phyloP scores from a whole-genome alignment of 2,113 vertebrate species.

The Eubucco bourcierii region DNA sequence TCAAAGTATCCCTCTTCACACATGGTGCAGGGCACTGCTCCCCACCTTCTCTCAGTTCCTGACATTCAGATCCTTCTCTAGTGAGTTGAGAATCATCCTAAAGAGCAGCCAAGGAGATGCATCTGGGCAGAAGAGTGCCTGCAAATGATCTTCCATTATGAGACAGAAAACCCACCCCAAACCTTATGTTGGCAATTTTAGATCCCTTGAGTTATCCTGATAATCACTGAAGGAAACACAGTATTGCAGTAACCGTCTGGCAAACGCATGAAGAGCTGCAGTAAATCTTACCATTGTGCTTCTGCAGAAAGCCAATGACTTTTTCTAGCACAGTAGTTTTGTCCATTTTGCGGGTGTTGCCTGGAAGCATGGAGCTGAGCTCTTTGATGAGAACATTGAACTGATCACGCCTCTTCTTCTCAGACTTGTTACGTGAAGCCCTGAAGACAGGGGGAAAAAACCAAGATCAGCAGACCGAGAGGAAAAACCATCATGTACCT shows the following conservation, averaged over 20 bases:
- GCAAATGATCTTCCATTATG: neutral
- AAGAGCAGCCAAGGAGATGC: neutral
- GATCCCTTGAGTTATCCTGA: neutral
- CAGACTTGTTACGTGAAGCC: conserved; percentile 85
- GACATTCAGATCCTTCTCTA: neutral
- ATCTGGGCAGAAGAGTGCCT: neutral
- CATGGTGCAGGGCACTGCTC: neutral
- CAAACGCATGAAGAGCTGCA: neutral
- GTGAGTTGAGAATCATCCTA: neutral
- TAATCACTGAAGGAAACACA: neutral
- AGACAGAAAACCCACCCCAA: neutral
- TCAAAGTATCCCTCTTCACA: neutral
- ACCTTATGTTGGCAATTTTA: neutral
- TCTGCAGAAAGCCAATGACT: conserved; percentile 84
- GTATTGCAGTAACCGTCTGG: neutral
- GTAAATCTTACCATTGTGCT: conserved; percentile 79
- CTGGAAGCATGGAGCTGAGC: conserved; percentile 84
- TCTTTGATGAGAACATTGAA: conserved; percentile 88
- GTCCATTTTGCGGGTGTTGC: conserved; percentile 83
- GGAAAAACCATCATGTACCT: neutral
- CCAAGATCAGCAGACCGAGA: neutral
- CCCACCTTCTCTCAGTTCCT: neutral
- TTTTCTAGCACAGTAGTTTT: conserved; percentile 85
- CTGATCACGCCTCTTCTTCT: conserved; percentile 85
- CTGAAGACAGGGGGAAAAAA: conserved; percentile 50